Percentiles rank a stretch among this genome's conserved stretches.
Conservation (phyloP, 2,113 vertebrate species). For the Sardina pilchardus region DNA sequence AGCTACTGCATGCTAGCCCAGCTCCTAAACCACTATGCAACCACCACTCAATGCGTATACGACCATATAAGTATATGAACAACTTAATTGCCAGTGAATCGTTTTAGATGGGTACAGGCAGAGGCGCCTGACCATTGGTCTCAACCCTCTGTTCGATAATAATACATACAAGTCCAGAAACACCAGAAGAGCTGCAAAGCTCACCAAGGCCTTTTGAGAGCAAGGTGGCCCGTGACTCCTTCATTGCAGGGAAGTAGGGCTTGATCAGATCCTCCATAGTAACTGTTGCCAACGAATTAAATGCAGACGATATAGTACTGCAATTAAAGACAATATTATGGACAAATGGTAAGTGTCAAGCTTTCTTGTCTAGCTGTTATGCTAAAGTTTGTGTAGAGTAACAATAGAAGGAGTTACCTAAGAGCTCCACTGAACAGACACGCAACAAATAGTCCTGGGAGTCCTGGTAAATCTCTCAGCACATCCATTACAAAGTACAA, state of each 20-base stretch:
- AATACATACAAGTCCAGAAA: too few species aligned
- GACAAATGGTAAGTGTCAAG: neutral
- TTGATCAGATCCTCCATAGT: slow-evolving; percentile 96
- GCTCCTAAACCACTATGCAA: too few species aligned
- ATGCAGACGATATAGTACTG: slow-evolving; percentile 96
- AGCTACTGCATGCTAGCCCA: too few species aligned
- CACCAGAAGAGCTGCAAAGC: neutral
- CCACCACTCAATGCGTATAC: too few species aligned
- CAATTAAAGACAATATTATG: neutral
- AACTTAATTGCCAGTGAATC: too few species aligned
- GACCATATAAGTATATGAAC: too few species aligned
- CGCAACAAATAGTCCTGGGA: slow-evolving; percentile 91
- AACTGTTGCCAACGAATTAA: slow-evolving; percentile 93
- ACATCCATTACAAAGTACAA: slow-evolving; percentile 96
- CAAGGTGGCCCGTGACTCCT: slow-evolving; percentile 79
- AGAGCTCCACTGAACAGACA: slow-evolving; percentile 96
- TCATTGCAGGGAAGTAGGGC: slow-evolving; percentile 79
- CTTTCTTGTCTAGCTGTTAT: neutral
- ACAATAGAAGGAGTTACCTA: slow-evolving; percentile 72
- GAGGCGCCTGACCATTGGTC: too few species aligned
- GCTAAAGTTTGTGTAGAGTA: neutral
- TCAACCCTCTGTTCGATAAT: too few species aligned
- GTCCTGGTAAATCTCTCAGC: slow-evolving; percentile 81
- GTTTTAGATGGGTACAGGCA: too few species aligned
- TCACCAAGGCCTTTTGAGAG: slow-evolving; percentile 88